phyloP scores from a whole-genome alignment of 2,888 invertebrate species.

The Microctonus hyperodae region DNA sequence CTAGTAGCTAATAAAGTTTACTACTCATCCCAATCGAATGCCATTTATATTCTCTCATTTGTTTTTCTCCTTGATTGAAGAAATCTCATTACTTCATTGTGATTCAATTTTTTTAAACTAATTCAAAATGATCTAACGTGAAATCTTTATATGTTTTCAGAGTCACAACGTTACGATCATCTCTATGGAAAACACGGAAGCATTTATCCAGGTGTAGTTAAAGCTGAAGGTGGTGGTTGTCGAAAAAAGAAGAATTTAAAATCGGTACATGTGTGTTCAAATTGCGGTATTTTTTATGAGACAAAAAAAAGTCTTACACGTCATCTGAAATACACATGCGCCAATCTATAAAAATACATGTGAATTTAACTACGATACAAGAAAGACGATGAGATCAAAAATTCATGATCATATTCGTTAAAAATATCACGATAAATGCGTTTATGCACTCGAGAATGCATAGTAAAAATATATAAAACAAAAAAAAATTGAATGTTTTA shows the following conservation, averaged over 20 bases:
- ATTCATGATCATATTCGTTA: conserved; percentile 57
- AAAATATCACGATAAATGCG: conserved; percentile 43
- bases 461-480: neutral
- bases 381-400: conserved; percentile 56
- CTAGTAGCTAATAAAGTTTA: neutral
- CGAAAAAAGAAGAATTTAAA: conserved; percentile 32
- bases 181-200: conserved; percentile 42
- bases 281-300: conserved; percentile 67
- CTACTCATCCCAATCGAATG: neutral
- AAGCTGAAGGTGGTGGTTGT: conserved; percentile 34
- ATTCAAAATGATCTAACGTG: conserved; percentile 22
- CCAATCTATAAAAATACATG: conserved; percentile 55
- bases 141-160: conserved; percentile 46
- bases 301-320: conserved; percentile 68
- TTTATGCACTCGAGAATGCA: neutral
- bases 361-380: conserved; percentile 57
- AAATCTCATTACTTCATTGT: neutral
- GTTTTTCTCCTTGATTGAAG: neutral
- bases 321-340: conserved; percentile 59
- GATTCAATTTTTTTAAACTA: neutral
- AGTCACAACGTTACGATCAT: conserved; percentile 34
- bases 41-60: neutral
- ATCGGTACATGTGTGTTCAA: conserved; percentile 60
- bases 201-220: conserved; percentile 39
- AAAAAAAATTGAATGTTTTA: neutral